Conservation (phyloP, 2,113 vertebrate genomes). For the Alligator mississippiensis region DNA sequence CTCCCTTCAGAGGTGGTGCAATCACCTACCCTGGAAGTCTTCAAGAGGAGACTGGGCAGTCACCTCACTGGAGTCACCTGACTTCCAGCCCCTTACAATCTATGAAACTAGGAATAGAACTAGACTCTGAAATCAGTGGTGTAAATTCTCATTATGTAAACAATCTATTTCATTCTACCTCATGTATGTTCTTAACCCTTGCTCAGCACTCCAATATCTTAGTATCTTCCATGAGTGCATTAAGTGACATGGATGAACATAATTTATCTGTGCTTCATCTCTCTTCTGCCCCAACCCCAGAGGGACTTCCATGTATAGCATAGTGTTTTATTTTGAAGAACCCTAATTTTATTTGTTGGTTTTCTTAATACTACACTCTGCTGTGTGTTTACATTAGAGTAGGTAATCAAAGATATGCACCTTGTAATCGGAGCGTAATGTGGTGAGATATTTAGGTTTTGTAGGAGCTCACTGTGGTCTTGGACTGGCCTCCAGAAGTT, state of each 20-base stretch:
- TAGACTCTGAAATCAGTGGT: background rate
- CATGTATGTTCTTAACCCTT: background rate
- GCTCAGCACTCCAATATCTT: background rate
- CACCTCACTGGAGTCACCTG: too few species aligned
- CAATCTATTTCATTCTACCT: background rate
- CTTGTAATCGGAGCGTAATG: background rate
- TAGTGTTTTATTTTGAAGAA: background rate
- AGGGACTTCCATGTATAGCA: background rate
- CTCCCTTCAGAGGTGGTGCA: too few species aligned
- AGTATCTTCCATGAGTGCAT: background rate
- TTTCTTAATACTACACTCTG: background rate
- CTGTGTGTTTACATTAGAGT: background rate
- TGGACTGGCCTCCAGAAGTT: background rate
- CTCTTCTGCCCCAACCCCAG: background rate
- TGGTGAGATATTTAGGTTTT: background rate
- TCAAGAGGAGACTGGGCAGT: too few species aligned
- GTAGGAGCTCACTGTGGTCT: background rate
- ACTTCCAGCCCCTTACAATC: too few species aligned
- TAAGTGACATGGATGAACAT: background rate
- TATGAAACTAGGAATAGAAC: background rate
- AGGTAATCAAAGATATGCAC: background rate
- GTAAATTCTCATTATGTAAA: background rate
- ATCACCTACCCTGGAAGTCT: too few species aligned
- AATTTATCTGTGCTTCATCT: background rate
- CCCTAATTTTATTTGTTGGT: background rate